Percentiles rank a stretch among this genome's conserved stretches.
Evolutionary conservation across 2,888 invertebrate species (phyloP).

Genomic region (Dascillus cervinus): DNA sequence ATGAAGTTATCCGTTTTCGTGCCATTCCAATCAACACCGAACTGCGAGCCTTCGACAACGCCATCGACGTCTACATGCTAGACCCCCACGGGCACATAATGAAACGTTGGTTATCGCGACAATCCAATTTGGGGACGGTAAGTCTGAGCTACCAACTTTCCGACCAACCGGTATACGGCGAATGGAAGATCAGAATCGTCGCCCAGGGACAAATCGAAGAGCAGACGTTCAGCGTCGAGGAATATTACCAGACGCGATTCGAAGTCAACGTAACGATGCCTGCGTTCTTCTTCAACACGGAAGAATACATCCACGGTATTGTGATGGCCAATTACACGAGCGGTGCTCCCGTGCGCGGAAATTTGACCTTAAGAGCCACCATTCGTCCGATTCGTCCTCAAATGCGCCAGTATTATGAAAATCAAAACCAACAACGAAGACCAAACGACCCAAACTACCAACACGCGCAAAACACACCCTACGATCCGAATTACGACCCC

Average conservation of each 20-base stretch:
- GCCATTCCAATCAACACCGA: slow-evolving; percentile 90
- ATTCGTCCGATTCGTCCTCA: slow-evolving; percentile 53
- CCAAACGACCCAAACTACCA: not conserved
- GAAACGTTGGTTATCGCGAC: slow-evolving; percentile 88
- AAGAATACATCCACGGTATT: slow-evolving; percentile 73
- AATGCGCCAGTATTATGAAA: no score
- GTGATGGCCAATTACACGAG: slow-evolving; percentile 95
- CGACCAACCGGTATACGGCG: slow-evolving; percentile 86
- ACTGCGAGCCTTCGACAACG: slow-evolving; percentile 81
- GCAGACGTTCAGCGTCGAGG: slow-evolving; percentile 79
- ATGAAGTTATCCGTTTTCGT: slow-evolving; percentile 81
- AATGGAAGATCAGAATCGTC: slow-evolving; percentile 83
- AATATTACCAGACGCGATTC: slow-evolving; percentile 91
- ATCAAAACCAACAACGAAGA: slow-evolving; percentile 1
- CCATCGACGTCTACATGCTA: slow-evolving; percentile 85
- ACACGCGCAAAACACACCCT: slow-evolving; percentile 1
- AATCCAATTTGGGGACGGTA: slow-evolving; percentile 90
- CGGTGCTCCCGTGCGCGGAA: slow-evolving; percentile 83
- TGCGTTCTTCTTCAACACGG: slow-evolving; percentile 85
- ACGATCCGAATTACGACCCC: slow-evolving; percentile 11
- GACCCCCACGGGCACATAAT: slow-evolving; percentile 84
- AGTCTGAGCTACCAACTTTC: slow-evolving; percentile 84
- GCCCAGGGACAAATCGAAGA: slow-evolving; percentile 87
- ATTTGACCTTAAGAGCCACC: slow-evolving; percentile 77
- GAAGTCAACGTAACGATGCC: slow-evolving; percentile 96